These are phyloP conservation scores for Rhingia campestris DNA, from an alignment of 2,888 invertebrate genomes.

Conservation along the genomic window DNA sequence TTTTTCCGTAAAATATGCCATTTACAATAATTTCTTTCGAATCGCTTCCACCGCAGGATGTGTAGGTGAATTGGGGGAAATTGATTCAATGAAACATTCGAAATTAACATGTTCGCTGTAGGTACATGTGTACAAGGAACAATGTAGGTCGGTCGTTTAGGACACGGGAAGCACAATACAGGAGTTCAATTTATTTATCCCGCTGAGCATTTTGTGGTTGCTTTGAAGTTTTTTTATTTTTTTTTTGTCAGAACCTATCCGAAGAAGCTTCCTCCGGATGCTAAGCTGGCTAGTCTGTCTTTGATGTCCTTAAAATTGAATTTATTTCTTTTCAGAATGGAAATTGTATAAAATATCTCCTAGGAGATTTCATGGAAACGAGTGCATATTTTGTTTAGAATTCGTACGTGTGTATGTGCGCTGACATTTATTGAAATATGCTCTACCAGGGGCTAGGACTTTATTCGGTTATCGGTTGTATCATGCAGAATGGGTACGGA, in stretches of 20 bases:
- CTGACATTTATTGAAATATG: conserved; percentile 30
- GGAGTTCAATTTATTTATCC: conserved; percentile 17
- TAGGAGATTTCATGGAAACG: conserved; percentile 10
- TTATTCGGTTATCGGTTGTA: not conserved
- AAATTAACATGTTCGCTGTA: conserved; percentile 50
- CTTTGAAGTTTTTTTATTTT: conserved; percentile 28
- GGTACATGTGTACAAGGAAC: not conserved
- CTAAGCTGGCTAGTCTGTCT: conserved; percentile 14
- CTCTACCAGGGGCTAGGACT: not conserved
- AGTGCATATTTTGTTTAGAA: conserved; percentile 21
- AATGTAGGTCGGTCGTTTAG: too few species aligned
- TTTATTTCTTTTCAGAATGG: not conserved
- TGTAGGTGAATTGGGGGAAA: conserved; percentile 42
- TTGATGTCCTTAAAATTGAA: conserved; percentile 18
- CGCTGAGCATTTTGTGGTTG: conserved; percentile 15
- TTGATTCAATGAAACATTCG: conserved; percentile 48
- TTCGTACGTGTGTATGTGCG: conserved; percentile 15
- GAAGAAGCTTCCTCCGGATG: conserved; percentile 8
- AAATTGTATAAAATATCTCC: conserved; percentile 19
- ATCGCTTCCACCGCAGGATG: conserved; percentile 37
- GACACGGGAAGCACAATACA: not conserved
- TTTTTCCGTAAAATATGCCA: conserved; percentile 29
- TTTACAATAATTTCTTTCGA: conserved; percentile 31
- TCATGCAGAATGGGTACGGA: not conserved
- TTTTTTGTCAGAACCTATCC: conserved; percentile 1